Base-by-base conservation (phyloP, 2,113 vertebrate genomes). In the Toxotes jaculatrix region DNA sequence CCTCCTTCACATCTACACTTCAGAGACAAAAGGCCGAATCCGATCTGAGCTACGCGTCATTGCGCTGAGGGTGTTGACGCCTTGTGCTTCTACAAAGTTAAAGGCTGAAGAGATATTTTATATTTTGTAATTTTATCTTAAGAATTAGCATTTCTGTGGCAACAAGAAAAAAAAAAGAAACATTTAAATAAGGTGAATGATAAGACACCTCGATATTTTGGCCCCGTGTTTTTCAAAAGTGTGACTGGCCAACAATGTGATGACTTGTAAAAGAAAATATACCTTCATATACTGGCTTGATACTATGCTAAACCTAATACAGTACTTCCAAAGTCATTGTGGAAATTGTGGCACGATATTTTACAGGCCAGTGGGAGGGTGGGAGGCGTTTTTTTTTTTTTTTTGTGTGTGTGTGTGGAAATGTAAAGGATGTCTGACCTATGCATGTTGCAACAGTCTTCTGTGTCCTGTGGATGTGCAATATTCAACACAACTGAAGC, bases 381-480 rank as follows among this genome's bases (percentile, higher is more conserved):
- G 27, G 27, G 27, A 1, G 27, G 27, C 27, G 27, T 27, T 27
- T 27, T 27, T 27, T 27, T 27, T 1, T 27, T 27, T 27, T 27
- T 27, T 27, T 27, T 27, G 27, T 27, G 27, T 27, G 27, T 27
- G 27, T 27, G 27, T 84, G 75, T 85, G 74, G 61, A 85, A 56
- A 56, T 84, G 56, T 80, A 72, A 78, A 64, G 49, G 81, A 65
- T 82, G 73, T 88, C 16, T 82, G 81, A 86, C 31, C 77, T 84
- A 82, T 87, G 86, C 90, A 89, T 85, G 88, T 80, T 76, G 78
- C 85, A 77, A 61, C 77, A 71, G 80, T 89, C 63, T 74, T 87
- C 53, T 84, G 62, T 86, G 79, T 79, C 74, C 77, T 77, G 65
- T 84, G 72, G 81, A 83, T 89, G 83, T 87, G 80, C 84, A 80